Evolutionary conservation across 2,797 vertebrate species (phyloP).

Genomic region (Falco peregrinus): DNA sequence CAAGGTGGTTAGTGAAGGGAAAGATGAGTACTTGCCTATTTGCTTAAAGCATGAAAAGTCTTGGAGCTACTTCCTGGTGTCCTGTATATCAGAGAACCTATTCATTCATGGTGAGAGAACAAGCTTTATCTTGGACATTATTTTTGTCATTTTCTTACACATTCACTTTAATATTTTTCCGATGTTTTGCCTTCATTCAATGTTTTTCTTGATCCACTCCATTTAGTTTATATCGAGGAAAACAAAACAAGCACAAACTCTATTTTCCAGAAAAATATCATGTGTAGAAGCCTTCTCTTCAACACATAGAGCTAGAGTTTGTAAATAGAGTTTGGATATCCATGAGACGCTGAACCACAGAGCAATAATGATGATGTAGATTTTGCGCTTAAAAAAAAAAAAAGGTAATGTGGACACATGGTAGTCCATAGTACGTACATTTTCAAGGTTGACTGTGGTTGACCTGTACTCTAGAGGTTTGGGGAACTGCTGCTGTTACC

Average conservation of each 20-base stretch:
- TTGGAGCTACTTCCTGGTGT: neutral
- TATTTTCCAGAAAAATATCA: neutral
- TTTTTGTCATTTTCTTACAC: neutral
- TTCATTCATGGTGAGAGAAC: neutral
- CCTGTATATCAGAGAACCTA: neutral
- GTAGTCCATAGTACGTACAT: accelerated
- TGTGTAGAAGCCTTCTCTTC: neutral
- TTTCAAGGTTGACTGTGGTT: neutral
- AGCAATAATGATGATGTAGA: neutral
- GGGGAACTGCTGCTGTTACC: neutral
- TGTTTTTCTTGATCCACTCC: neutral
- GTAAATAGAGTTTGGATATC: neutral
- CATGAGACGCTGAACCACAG: neutral
- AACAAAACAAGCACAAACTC: neutral
- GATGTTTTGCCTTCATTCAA: neutral
- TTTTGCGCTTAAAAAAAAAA: neutral
- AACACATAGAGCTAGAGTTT: neutral
- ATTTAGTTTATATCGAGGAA: neutral
- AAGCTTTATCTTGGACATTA: neutral
- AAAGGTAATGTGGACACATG: neutral
- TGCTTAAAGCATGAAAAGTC: neutral
- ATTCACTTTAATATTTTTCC: neutral
- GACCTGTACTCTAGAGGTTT: accelerated
- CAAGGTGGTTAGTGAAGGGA: neutral
- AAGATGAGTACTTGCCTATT: neutral